Conservation (phyloP, 2,113 vertebrate species). For the Cardinalis cardinalis region DNA sequence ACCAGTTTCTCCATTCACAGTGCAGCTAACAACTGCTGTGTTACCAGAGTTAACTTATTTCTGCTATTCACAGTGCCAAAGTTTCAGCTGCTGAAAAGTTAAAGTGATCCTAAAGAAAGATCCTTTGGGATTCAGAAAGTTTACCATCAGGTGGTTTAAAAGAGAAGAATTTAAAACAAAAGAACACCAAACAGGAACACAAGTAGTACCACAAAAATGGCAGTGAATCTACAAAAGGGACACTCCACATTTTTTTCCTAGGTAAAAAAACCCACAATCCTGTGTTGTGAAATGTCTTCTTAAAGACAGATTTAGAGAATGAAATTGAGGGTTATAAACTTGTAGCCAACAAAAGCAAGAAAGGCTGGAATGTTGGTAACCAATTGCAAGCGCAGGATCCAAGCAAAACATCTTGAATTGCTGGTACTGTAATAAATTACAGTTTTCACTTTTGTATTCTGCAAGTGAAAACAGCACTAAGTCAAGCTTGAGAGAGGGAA, state of each 20-base stretch:
- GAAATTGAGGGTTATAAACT: conserved; percentile 74
- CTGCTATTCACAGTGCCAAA: neutral
- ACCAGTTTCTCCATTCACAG: neutral
- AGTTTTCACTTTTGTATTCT: conserved; percentile 76
- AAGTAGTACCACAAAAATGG: neutral
- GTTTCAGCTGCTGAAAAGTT: conserved; percentile 31
- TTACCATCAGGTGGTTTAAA: neutral
- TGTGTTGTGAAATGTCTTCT: conserved; percentile 72
- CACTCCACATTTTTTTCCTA: conserved; percentile 38
- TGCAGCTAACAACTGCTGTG: neutral
- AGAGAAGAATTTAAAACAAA: neutral
- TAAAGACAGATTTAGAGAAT: conserved; percentile 76
- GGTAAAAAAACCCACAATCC: neutral
- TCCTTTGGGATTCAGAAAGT: conserved; percentile 19
- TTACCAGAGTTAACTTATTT: conserved; percentile 18
- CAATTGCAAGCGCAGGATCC: conserved; percentile 58
- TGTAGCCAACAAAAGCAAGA: conserved; percentile 80
- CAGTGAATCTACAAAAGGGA: conserved; percentile 5
- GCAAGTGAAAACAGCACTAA: conserved; percentile 76
- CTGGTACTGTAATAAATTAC: conserved; percentile 77
- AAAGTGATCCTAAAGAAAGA: neutral
- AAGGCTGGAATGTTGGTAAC: conserved; percentile 76
- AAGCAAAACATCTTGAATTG: conserved; percentile 82
- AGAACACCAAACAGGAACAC: neutral
- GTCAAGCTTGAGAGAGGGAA: conserved; percentile 65